Evolutionary conservation across 2,888 invertebrate genomes (phyloP).

Genomic region (Mythimna lalbum): DNA sequence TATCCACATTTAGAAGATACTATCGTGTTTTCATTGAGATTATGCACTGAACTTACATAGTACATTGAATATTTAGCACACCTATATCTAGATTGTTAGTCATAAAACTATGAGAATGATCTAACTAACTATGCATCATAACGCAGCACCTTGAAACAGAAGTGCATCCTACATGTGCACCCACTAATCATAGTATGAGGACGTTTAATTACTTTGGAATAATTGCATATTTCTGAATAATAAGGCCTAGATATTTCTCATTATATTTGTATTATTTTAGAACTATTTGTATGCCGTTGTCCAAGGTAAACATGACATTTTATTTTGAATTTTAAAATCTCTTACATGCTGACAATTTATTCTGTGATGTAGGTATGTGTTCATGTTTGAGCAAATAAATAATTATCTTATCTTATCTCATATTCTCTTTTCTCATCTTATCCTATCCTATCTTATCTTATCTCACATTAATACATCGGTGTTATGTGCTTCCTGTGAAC

Average conservation of each 20-base stretch:
- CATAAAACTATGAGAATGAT: slow-evolving; percentile 31
- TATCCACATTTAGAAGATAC: not conserved
- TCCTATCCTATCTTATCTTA: too few relatives aligned
- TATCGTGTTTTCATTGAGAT: not conserved
- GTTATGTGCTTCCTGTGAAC: not conserved
- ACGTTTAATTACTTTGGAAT: slow-evolving; percentile 7
- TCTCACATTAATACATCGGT: not conserved
- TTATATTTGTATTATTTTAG: too few relatives aligned
- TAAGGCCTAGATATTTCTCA: not conserved
- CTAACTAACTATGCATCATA: slow-evolving; percentile 29
- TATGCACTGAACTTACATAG: not conserved
- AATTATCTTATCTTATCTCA: too few relatives aligned
- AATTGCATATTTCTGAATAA: not conserved
- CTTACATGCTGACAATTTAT: too few relatives aligned
- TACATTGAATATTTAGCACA: slow-evolving; percentile 26
- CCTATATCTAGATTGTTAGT: slow-evolving; percentile 21
- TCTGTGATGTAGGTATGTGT: too few relatives aligned
- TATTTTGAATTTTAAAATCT: too few relatives aligned
- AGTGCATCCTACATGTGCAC: slow-evolving; percentile 55
- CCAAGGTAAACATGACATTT: too few relatives aligned
- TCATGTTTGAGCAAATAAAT: too few relatives aligned
- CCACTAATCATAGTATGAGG: slow-evolving; percentile 41
- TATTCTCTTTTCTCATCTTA: too few relatives aligned
- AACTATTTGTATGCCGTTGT: too few relatives aligned
- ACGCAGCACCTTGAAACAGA: slow-evolving; percentile 33